Evolutionary conservation across 2,113 vertebrate genomes (phyloP).

Genomic region (Istiophorus platypterus): DNA sequence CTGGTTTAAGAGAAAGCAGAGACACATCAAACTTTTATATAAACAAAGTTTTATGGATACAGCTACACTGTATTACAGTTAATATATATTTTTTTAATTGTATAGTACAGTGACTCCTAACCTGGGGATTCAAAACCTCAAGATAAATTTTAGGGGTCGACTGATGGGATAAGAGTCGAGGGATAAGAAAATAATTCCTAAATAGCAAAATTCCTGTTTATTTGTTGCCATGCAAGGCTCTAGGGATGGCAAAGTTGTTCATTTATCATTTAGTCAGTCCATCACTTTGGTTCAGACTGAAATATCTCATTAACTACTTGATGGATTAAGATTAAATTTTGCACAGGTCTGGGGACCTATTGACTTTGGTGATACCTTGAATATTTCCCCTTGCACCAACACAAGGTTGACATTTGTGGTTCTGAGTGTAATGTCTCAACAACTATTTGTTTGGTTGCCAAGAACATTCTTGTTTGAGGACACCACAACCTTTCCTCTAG

Average conservation of each 20-base stretch:
- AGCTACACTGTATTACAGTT: no score
- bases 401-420: no score
- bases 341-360: no score
- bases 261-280: no score
- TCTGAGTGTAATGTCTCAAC: no score
- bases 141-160: background rate
- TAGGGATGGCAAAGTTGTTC: background rate
- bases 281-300: no score
- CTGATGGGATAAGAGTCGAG: no score
- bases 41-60: background rate
- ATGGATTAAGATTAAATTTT: no score
- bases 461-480: background rate
- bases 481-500: background rate
- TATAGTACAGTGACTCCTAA: background rate
- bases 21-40: background rate
- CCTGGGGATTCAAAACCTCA: background rate
- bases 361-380: no score
- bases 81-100: no score
- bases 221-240: background rate
- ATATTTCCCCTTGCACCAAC: background rate
- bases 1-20: constrained; percentile 72
- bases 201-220: background rate
- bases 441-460: background rate
- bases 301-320: no score
- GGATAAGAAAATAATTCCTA: no score